A percentile compares a stretch with the other conserved stretches of the same genome.
Evolutionary conservation across 1,140 invertebrate genomes (phyloP).

Genomic region (Trypoxylus dichotomus): DNA sequence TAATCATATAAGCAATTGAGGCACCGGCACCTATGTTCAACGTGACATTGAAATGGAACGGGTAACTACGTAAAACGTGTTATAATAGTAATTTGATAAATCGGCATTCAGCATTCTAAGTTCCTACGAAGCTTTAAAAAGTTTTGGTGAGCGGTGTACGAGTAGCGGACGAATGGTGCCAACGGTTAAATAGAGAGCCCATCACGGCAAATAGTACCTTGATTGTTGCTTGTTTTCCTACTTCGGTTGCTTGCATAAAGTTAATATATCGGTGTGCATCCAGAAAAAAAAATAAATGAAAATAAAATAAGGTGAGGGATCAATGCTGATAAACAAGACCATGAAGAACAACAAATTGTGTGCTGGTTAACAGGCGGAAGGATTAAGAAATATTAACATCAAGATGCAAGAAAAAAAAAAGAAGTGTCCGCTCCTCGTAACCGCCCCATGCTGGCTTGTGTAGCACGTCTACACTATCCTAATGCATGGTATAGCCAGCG

Average conservation of each 20-base stretch:
- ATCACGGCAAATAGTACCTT: too few relatives aligned
- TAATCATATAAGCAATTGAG: conserved; percentile 43
- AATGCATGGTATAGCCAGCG: conserved; percentile 38
- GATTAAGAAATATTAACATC: background rate
- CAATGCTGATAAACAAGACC: background rate
- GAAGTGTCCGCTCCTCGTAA: conserved; percentile 24
- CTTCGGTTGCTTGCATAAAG: too few relatives aligned
- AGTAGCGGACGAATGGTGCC: background rate
- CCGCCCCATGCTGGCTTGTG: conserved; percentile 46
- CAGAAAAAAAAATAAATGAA: background rate
- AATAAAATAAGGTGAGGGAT: background rate
- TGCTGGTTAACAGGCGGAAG: background rate
- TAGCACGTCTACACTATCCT: conserved; percentile 45
- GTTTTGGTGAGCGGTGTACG: background rate
- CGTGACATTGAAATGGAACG: background rate
- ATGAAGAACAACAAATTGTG: background rate
- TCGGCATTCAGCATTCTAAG: conserved; percentile 49
- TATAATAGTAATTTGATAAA: conserved; percentile 22
- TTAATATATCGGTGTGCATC: background rate
- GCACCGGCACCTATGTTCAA: conserved; percentile 47
- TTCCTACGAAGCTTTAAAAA: conserved; percentile 32
- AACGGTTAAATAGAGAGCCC: too few relatives aligned
- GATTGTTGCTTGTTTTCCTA: too few relatives aligned
- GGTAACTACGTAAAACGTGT: background rate
- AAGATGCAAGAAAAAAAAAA: background rate